Percentiles rank a stretch among this genome's conserved stretches.
These are phyloP conservation scores for Paratilapia polleni DNA, from an alignment of 2,113 vertebrate genomes.

Conservation along the genomic window DNA sequence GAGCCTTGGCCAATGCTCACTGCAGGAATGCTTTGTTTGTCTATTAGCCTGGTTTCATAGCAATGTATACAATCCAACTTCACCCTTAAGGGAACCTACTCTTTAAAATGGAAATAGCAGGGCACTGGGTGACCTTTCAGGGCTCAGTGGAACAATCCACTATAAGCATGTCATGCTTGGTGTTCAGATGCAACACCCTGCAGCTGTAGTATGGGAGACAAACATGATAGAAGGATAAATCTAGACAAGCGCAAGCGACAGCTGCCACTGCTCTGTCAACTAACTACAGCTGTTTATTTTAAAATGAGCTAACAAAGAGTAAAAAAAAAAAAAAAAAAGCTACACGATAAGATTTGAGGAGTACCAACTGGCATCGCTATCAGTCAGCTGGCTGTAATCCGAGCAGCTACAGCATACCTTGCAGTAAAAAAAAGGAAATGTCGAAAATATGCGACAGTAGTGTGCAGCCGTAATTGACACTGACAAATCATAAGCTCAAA, in stretches of 20 bases:
- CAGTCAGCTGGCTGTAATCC: background rate
- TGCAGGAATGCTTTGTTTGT: background rate
- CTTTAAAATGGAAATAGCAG: slow-evolving; percentile 60
- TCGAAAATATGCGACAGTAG: slow-evolving; percentile 7
- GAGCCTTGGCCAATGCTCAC: background rate
- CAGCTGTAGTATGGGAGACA: slow-evolving; percentile 19
- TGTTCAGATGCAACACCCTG: slow-evolving; percentile 30
- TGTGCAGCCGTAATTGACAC: background rate
- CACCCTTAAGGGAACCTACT: slow-evolving; percentile 21
- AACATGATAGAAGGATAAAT: background rate
- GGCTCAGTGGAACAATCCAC: slow-evolving; percentile 38
- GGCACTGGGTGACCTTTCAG: slow-evolving; percentile 54
- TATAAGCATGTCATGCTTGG: background rate
- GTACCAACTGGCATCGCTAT: background rate
- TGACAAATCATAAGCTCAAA: background rate
- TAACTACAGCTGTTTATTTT: background rate
- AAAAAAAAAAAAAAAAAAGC: background rate
- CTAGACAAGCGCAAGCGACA: background rate
- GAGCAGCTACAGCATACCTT: background rate
- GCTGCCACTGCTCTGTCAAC: slow-evolving; percentile 3
- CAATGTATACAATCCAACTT: slow-evolving; percentile 30
- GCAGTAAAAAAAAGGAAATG: background rate
- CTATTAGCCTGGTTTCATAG: slow-evolving; percentile 31
- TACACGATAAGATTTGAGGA: background rate
- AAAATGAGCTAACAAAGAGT: background rate